Evolutionary conservation across 2,888 invertebrate species (phyloP).

Genomic region (Pantelozetes paolii): DNA sequence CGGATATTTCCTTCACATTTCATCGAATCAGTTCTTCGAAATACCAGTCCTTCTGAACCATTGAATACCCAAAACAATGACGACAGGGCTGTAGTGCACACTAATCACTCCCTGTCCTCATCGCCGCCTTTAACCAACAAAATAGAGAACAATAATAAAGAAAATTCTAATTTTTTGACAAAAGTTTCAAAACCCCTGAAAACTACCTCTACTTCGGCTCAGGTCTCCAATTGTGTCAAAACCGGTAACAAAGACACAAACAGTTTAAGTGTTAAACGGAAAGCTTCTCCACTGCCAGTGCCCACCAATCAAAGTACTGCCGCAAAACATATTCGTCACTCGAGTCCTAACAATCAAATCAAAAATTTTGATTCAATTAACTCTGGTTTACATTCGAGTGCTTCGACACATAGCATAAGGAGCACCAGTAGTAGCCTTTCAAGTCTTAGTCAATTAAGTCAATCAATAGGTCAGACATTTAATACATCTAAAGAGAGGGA

Average conservation of each 20-base stretch:
- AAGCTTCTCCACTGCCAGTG: neutral
- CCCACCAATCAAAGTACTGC: conserved; percentile 13
- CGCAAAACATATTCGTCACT: neutral
- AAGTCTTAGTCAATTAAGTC: conserved; percentile 47
- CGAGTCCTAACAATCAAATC: conserved; percentile 5
- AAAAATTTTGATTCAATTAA: neutral
- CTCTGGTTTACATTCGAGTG: neutral
- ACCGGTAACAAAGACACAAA: neutral
- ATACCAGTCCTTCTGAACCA: neutral
- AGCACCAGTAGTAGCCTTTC: conserved; percentile 44
- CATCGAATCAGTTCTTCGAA: neutral
- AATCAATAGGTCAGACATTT: conserved; percentile 42
- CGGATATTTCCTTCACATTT: neutral
- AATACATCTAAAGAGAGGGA: conserved; percentile 1
- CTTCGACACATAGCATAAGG: neutral
- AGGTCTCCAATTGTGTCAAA: too few relatives aligned
- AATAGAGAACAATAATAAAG: neutral
- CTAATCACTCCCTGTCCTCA: neutral
- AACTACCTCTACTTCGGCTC: neutral
- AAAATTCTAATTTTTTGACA: neutral
- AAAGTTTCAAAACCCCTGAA: neutral
- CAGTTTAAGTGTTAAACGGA: neutral
- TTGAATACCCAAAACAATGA: neutral
- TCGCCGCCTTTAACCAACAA: neutral
- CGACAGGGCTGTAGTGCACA: too few relatives aligned